Conservation (phyloP, 2,113 vertebrate species). For the Calidris pygmaea region DNA sequence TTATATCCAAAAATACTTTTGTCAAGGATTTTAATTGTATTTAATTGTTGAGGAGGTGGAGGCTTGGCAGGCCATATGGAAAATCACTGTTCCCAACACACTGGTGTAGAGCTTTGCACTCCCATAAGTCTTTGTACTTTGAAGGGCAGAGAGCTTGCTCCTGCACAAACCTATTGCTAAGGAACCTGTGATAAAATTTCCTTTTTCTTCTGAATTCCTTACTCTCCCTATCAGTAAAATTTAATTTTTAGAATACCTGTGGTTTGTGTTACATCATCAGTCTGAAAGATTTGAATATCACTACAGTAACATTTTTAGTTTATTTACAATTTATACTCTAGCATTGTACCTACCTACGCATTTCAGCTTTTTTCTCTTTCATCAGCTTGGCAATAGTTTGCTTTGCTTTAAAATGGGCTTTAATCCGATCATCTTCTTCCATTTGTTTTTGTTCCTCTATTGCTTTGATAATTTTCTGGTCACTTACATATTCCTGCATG, state of each 20-base stretch:
- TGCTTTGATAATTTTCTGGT: constrained; percentile 80
- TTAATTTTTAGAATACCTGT: not conserved
- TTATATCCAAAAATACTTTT: not conserved
- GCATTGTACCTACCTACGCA: constrained; percentile 38
- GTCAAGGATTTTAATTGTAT: not conserved
- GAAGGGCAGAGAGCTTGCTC: not conserved
- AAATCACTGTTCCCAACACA: not conserved
- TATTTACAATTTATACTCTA: not conserved
- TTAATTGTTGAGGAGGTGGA: not conserved
- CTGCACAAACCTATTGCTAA: not conserved
- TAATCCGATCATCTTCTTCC: constrained; percentile 82
- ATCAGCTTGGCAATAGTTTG: constrained; percentile 79
- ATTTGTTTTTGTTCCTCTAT: constrained; percentile 77
- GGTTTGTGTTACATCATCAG: not conserved
- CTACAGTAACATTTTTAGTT: not conserved
- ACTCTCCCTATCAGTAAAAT: not conserved
- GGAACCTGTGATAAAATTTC: not conserved
- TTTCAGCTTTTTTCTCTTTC: constrained; percentile 84
- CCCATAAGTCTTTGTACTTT: not conserved
- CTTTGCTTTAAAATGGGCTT: constrained; percentile 80
- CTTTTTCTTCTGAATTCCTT: not conserved
- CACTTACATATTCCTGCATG: constrained; percentile 78
- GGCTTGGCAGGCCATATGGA: not conserved
- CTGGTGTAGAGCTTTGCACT: not conserved
- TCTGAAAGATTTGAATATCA: not conserved